These are phyloP conservation scores for Apocrypta bakeri DNA, from an alignment of 1,140 invertebrate genomes.

Conservation along the genomic window DNA sequence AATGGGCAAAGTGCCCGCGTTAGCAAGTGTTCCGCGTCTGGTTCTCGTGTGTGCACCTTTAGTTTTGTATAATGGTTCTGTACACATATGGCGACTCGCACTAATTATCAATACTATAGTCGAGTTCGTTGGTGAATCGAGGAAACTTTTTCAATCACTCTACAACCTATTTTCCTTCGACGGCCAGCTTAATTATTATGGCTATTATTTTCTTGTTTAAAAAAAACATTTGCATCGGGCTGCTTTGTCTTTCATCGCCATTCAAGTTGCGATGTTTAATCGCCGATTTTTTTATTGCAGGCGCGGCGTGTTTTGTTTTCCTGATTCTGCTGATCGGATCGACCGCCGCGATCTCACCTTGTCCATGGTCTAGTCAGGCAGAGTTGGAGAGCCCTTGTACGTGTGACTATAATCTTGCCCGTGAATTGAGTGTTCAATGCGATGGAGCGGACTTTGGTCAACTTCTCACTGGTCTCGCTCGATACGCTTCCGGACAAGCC, in stretches of 20 bases:
- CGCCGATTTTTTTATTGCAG: conserved; percentile 37
- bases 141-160: too few species aligned
- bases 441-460: conserved; percentile 88
- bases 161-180: too few species aligned
- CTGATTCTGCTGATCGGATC: conserved; percentile 41
- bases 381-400: conserved; percentile 90
- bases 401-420: conserved; percentile 88
- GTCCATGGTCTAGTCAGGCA: conserved; percentile 81
- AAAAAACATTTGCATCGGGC: too few species aligned
- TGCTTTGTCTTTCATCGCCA: too few species aligned
- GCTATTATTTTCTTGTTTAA: too few species aligned
- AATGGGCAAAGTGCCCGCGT: conserved; percentile 67
- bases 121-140: background rate
- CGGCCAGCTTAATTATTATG: too few species aligned
- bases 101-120: conserved; percentile 54
- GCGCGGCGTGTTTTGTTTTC: conserved; percentile 22
- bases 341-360: conserved; percentile 77
- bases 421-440: conserved; percentile 91
- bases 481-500: conserved; percentile 77
- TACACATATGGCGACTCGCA: conserved; percentile 59
- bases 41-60: conserved; percentile 39
- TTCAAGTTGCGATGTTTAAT: too few species aligned
- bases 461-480: conserved; percentile 82
- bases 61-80: conserved; percentile 46
- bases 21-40: conserved; percentile 71